Conservation (phyloP, 2,113 vertebrate genomes). For the Prionailurus viverrinus region DNA sequence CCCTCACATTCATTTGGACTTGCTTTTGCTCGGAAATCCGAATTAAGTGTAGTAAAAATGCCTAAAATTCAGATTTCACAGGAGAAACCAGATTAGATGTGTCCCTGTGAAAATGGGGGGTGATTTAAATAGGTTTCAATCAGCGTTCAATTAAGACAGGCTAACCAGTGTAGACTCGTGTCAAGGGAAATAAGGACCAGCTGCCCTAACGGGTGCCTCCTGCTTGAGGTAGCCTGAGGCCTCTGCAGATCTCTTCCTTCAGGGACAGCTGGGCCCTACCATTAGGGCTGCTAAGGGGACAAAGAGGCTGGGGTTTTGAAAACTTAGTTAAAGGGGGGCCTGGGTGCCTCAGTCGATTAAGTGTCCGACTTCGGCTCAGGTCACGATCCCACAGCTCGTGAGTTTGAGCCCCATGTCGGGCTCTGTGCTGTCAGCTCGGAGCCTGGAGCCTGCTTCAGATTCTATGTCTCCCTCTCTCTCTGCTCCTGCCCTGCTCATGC, state of each 20-base stretch:
- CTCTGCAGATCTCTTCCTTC: neutral
- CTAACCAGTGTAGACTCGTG: accelerated
- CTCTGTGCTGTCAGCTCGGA: too few species aligned
- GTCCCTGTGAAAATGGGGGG: neutral
- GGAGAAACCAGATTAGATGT: neutral
- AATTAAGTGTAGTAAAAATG: neutral
- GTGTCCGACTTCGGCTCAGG: too few species aligned
- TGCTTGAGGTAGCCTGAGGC: accelerated
- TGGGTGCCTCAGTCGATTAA: too few species aligned
- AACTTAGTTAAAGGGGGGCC: neutral
- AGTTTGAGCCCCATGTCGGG: too few species aligned
- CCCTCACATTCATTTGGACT: neutral
- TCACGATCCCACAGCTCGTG: too few species aligned
- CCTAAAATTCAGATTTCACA: neutral
- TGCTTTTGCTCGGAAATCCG: neutral
- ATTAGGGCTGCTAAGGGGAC: neutral
- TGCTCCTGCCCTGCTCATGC: too few species aligned
- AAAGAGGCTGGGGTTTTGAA: neutral
- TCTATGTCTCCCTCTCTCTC: too few species aligned
- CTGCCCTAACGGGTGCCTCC: too few species aligned
- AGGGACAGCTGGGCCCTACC: neutral
- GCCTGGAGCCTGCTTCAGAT: too few species aligned
- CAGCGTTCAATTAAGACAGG: neutral
- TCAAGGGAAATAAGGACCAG: too few species aligned
- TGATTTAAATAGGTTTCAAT: neutral